These are phyloP conservation scores for Ailurus styani DNA, from an alignment of 2,113 vertebrate genomes.

Conservation along the genomic window DNA sequence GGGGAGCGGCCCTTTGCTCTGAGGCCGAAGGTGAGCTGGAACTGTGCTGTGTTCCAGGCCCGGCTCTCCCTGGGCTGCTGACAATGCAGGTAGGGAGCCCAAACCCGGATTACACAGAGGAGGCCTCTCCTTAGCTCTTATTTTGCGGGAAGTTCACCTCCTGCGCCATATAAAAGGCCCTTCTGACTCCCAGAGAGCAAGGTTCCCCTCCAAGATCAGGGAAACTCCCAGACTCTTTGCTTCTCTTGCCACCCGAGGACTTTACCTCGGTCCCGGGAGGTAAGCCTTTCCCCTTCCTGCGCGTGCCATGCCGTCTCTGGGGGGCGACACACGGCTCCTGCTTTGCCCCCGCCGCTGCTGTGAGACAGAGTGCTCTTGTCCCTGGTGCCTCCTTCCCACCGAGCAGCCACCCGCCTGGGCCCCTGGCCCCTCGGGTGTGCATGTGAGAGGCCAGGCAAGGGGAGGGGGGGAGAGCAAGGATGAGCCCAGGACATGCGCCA, in stretches of 20 bases:
- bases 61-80: neutral
- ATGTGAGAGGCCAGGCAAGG: too few relatives aligned
- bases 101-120: neutral
- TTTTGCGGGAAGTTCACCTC: neutral
- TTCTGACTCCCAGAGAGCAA: neutral
- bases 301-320: neutral
- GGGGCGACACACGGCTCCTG: neutral
- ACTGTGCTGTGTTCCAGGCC: neutral
- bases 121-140: neutral
- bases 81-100: neutral
- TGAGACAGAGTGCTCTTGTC: neutral
- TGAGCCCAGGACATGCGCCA: neutral
- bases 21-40: neutral
- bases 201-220: neutral
- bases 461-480: accelerated
- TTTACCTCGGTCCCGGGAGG: neutral
- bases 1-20: neutral
- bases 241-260: neutral
- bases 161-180: accelerated
- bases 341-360: accelerated
- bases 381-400: too few relatives aligned
- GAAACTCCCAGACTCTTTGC: neutral
- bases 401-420: neutral
- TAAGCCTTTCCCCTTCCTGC: neutral
- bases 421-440: neutral